Evolutionary conservation across 1,140 invertebrate genomes (phyloP).

Genomic region (Oncopodura yosiiana): DNA sequence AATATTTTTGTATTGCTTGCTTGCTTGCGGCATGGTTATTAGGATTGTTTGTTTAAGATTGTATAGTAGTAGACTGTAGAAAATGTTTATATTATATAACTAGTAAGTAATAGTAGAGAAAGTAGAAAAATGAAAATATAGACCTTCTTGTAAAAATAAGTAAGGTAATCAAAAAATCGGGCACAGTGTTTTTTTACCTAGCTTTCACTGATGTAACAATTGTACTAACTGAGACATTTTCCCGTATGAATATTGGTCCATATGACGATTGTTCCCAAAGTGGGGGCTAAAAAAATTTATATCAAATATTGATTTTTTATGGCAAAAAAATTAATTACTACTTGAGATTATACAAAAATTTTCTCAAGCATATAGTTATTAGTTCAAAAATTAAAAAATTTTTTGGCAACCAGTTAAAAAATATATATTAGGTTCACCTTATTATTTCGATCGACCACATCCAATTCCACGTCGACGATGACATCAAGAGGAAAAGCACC

Average conservation of each 20-base stretch:
- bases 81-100: no score
- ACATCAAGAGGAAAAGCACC: slow-evolving; percentile 69
- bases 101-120: not conserved
- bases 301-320: not conserved
- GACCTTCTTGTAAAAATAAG: not conserved
- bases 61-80: no score
- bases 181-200: no score
- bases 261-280: slow-evolving; percentile 86
- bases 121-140: not conserved
- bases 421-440: not conserved
- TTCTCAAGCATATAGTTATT: slow-evolving; percentile 10
- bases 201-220: slow-evolving; percentile 92
- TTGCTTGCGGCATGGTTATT: no score
- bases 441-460: slow-evolving; percentile 70
- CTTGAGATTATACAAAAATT: slow-evolving; percentile 1
- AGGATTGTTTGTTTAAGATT: no score
- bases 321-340: not conserved
- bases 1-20: no score
- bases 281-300: slow-evolving; percentile 63
- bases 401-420: not conserved
- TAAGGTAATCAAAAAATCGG: slow-evolving; percentile 41
- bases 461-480: slow-evolving; percentile 90
- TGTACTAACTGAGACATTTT: slow-evolving; percentile 95
- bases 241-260: slow-evolving; percentile 89
- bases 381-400: slow-evolving; percentile 7